phyloP scores from a whole-genome alignment of 2,113 vertebrate genomes.

The Syrmaticus mikado region DNA sequence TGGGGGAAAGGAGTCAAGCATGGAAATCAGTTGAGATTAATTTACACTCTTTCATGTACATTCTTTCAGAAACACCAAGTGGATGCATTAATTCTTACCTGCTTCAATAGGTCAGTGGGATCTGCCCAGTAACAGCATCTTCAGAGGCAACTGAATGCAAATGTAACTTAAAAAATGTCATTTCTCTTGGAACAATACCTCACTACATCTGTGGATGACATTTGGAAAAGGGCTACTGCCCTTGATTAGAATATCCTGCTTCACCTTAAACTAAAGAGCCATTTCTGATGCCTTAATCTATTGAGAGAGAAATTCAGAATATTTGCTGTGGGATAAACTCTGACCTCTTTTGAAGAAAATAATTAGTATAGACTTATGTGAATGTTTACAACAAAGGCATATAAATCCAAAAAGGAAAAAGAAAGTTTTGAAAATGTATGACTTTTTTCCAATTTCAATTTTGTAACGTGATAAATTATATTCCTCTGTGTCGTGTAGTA shows the following conservation, averaged over 20 bases:
- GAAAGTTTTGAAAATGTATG: constrained; percentile 26
- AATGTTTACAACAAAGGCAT: not conserved
- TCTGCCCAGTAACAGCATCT: not conserved
- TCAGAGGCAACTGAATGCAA: not conserved
- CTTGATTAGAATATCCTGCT: not conserved
- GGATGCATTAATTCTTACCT: not conserved
- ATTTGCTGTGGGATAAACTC: not conserved
- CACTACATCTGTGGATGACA: not conserved
- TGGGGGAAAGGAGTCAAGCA: not conserved
- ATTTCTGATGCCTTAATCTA: not conserved
- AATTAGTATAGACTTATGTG: not conserved
- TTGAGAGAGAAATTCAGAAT: not conserved
- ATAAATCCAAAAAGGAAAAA: not conserved
- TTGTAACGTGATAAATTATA: constrained; percentile 27
- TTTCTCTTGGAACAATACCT: not conserved
- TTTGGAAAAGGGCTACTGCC: not conserved
- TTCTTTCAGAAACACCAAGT: not conserved
- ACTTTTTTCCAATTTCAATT: not conserved
- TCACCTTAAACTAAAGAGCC: not conserved
- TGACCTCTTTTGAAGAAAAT: not conserved
- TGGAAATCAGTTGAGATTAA: fast-evolving
- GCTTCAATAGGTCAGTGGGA: not conserved
- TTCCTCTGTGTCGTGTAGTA: constrained; percentile 21
- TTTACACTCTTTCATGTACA: not conserved
- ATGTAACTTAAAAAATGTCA: not conserved